Conservation (phyloP, 2,888 invertebrate species). For the Drosophila ezoana region DNA sequence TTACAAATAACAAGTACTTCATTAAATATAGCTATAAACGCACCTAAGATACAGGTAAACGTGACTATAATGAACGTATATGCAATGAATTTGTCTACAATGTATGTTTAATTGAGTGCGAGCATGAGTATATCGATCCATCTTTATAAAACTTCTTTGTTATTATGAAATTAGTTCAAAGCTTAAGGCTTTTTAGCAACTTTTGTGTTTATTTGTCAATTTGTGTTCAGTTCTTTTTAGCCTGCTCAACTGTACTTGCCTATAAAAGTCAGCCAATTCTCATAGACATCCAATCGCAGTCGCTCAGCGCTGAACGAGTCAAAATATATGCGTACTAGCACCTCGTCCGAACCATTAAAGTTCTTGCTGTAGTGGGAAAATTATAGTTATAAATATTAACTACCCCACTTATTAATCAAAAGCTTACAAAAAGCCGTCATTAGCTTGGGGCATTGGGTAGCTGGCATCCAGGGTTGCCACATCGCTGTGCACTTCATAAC, state of each 20-base stretch:
- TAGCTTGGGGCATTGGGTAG: neutral
- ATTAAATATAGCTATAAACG: slow-evolving; percentile 20
- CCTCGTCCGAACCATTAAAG: slow-evolving; percentile 85
- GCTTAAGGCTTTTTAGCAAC: neutral
- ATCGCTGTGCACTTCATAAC: slow-evolving; percentile 85
- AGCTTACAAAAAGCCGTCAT: slow-evolving; percentile 78
- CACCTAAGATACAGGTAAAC: slow-evolving; percentile 8
- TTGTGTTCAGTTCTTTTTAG: slow-evolving; percentile 5
- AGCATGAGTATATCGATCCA: no score
- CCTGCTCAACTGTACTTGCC: slow-evolving; percentile 84
- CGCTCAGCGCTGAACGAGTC: slow-evolving; percentile 88
- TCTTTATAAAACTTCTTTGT: neutral
- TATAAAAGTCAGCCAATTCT: slow-evolving; percentile 89
- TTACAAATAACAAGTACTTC: slow-evolving; percentile 14
- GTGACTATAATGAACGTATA: slow-evolving; percentile 1
- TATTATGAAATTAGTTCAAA: neutral
- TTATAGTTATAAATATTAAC: no score
- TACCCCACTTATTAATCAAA: no score
- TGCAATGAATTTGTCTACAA: no score
- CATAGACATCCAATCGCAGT: slow-evolving; percentile 88
- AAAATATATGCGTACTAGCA: slow-evolving; percentile 88
- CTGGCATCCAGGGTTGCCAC: slow-evolving; percentile 21
- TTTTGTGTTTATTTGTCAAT: neutral
- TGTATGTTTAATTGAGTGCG: no score
- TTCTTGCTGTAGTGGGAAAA: slow-evolving; percentile 42